Evolutionary conservation across 2,113 vertebrate species (phyloP).

Genomic region (Salminus brasiliensis): DNA sequence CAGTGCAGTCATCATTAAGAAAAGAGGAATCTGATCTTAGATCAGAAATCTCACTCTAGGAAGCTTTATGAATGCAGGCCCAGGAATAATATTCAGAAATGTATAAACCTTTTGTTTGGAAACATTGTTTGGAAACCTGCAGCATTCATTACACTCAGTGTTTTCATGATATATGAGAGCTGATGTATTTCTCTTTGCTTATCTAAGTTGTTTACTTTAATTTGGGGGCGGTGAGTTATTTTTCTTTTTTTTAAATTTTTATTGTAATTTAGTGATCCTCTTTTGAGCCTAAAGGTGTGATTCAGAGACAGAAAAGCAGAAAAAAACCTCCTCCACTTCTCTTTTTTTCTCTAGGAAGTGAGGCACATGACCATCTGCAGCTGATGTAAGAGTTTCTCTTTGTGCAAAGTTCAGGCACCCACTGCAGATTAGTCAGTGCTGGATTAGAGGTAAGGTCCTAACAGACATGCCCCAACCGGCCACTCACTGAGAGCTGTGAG

Average conservation of each 20-base stretch:
- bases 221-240: too few species aligned
- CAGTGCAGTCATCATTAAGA: too few species aligned
- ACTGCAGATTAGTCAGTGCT: conserved; percentile 56
- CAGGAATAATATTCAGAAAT: too few species aligned
- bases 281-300: conserved; percentile 3
- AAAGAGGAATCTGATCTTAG: too few species aligned
- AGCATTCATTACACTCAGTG: too few species aligned
- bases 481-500: conserved; percentile 52
- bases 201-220: too few species aligned
- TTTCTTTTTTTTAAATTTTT: too few species aligned
- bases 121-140: too few species aligned
- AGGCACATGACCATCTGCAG: conserved; percentile 76
- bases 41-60: too few species aligned
- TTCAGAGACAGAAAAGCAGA: background rate
- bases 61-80: too few species aligned
- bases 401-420: conserved; percentile 73
- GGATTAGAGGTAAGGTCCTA: conserved; percentile 33
- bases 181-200: background rate
- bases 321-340: conserved; percentile 72
- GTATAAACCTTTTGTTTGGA: background rate
- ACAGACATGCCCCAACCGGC: conserved; percentile 59
- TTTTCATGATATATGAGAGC: background rate
- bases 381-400: conserved; percentile 67
- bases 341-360: conserved; percentile 71
- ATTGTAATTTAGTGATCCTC: conserved; percentile 42